Evolutionary conservation across 1,140 invertebrate species (phyloP).

Genomic region (Patella vulgata): DNA sequence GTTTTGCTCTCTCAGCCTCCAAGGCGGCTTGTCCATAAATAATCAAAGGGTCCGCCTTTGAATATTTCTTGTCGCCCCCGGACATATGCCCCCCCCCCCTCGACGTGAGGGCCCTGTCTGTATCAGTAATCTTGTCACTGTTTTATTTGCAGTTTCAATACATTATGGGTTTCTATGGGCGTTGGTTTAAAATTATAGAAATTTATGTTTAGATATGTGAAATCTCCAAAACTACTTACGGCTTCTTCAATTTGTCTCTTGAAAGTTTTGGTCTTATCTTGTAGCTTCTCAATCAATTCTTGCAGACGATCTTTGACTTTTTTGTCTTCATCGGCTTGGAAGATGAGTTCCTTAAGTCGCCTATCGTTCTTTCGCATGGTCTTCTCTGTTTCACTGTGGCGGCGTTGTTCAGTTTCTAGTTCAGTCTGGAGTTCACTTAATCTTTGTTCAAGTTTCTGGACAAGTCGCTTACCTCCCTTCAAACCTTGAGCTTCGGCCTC

Average conservation of each 20-base stretch:
- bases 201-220: background rate
- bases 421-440: constrained; percentile 90
- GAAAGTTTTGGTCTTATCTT: constrained; percentile 99
- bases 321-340: constrained; percentile 90
- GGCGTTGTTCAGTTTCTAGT: constrained; percentile 96
- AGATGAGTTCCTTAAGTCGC: constrained; percentile 77
- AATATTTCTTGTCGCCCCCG: too few relatives aligned
- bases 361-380: constrained; percentile 83
- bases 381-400: constrained; percentile 81
- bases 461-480: constrained; percentile 93
- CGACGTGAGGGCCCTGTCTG: constrained; percentile 78
- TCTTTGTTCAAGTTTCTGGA: constrained; percentile 71
- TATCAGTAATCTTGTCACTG: constrained; percentile 75
- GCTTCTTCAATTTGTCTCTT: constrained; percentile 99
- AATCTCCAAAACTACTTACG: constrained; percentile 64
- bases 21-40: too few relatives aligned
- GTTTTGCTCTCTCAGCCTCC: too few relatives aligned
- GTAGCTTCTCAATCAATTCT: constrained; percentile 97
- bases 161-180: too few relatives aligned
- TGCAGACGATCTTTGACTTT: constrained; percentile 98
- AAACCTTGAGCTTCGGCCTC: constrained; percentile 96
- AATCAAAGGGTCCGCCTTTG: too few relatives aligned
- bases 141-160: constrained; percentile 77
- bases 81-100: constrained; percentile 75
- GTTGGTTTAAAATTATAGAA: too few relatives aligned